Conservation (phyloP, 2,797 vertebrate genomes). For the Potorous gilbertii region DNA sequence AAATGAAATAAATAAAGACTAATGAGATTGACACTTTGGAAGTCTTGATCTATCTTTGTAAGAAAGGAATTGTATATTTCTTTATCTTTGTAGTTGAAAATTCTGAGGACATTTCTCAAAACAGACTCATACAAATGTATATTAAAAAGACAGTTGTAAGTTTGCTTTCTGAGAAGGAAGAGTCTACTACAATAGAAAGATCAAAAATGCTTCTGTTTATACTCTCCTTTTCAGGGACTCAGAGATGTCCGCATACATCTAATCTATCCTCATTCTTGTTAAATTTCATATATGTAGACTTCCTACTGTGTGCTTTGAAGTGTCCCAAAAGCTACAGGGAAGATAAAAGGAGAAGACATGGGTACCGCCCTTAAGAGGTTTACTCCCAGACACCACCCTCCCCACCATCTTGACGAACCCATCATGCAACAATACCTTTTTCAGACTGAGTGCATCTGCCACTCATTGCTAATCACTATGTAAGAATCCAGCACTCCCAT, state of each 20-base stretch:
- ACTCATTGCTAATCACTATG: not conserved
- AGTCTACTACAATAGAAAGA: slow-evolving; percentile 33
- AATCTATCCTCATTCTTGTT: slow-evolving; percentile 10
- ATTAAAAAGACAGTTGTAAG: not conserved
- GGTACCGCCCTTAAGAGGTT: not conserved
- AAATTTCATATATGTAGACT: slow-evolving; percentile 5
- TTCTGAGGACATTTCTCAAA: slow-evolving; percentile 42
- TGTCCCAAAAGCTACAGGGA: not conserved
- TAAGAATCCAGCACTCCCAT: not conserved
- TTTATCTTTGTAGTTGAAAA: slow-evolving; percentile 49
- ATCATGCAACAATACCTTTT: not conserved
- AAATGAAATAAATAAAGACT: not conserved
- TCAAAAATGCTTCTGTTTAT: not conserved
- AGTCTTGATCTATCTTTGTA: slow-evolving; percentile 24
- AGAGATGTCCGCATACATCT: slow-evolving; percentile 27
- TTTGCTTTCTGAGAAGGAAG: not conserved
- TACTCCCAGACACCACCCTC: not conserved
- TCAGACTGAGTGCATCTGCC: not conserved
- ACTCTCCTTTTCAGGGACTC: not conserved
- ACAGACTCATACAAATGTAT: slow-evolving; percentile 33
- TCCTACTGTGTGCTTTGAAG: not conserved
- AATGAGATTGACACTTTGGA: slow-evolving; percentile 55
- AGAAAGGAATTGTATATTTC: slow-evolving; percentile 47
- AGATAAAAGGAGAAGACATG: slow-evolving; percentile 8
- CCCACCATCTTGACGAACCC: too few relatives aligned